phyloP scores from a whole-genome alignment of 1,140 invertebrate genomes.

The Sitodiplosis mosellana region DNA sequence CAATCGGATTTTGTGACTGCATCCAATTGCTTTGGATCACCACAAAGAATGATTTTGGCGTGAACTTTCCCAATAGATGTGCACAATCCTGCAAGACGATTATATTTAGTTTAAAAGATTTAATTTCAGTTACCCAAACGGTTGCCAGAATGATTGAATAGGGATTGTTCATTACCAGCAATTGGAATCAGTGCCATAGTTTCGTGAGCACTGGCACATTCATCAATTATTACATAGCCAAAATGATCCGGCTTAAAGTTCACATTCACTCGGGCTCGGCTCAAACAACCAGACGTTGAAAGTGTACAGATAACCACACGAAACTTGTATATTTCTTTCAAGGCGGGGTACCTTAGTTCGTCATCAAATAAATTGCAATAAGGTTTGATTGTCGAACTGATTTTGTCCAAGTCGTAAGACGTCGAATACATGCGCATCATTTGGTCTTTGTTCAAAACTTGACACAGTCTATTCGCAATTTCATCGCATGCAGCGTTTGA shows the following conservation, averaged over 20 bases:
- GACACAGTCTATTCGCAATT: slow-evolving; percentile 33
- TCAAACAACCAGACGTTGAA: slow-evolving; percentile 36
- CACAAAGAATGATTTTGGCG: slow-evolving; percentile 48
- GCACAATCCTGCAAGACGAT: slow-evolving; percentile 9
- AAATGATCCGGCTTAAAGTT: slow-evolving; percentile 45
- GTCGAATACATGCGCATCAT: slow-evolving; percentile 28
- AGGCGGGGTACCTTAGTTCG: slow-evolving; percentile 14
- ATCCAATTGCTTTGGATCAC: slow-evolving; percentile 70
- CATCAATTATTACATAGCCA: slow-evolving; percentile 69
- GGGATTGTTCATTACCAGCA: no score
- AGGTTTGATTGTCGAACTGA: slow-evolving; percentile 9
- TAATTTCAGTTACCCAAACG: no score
- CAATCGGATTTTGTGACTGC: slow-evolving; percentile 42
- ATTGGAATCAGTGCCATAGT: slow-evolving; percentile 52
- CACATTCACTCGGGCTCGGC: slow-evolving; percentile 25
- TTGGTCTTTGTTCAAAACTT: slow-evolving; percentile 8
- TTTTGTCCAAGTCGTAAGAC: slow-evolving; percentile 13
- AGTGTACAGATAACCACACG: slow-evolving; percentile 17
- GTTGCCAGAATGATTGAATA: no score
- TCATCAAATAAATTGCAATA: neutral
- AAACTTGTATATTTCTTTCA: slow-evolving; percentile 17
- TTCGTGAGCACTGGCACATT: slow-evolving; percentile 67
- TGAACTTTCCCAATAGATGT: slow-evolving; percentile 14
- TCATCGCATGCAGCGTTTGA: slow-evolving; percentile 65
- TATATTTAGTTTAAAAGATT: no score